Evolutionary conservation across 2,797 vertebrate genomes (phyloP).

Genomic region (Tragopan temminckii): DNA sequence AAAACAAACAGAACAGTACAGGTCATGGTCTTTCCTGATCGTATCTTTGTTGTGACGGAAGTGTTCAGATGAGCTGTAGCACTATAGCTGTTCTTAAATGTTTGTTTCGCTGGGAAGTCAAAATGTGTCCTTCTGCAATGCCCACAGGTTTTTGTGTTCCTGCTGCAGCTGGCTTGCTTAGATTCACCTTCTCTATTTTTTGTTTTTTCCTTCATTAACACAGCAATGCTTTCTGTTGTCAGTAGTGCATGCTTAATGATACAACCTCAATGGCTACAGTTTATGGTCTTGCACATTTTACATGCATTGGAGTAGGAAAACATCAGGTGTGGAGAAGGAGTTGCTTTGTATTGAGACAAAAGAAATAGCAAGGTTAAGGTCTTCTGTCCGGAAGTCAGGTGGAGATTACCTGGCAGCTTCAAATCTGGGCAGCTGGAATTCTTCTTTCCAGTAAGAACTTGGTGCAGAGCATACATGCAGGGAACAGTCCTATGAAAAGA

Average conservation of each 20-base stretch:
- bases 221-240: background rate
- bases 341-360: background rate
- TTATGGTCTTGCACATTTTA: background rate
- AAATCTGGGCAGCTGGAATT: background rate
- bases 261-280: background rate
- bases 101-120: conserved; percentile 8
- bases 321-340: background rate
- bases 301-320: background rate
- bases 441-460: background rate
- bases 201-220: background rate
- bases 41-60: background rate
- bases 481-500: background rate
- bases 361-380: background rate
- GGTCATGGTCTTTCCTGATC: conserved; percentile 26
- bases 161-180: conserved; percentile 1
- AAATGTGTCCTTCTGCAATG: conserved; percentile 6
- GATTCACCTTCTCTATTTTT: background rate
- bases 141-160: background rate
- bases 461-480: background rate
- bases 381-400: background rate
- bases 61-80: background rate
- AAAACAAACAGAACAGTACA: background rate
- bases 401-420: background rate
- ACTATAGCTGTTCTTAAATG: background rate
- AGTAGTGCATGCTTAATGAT: background rate